Conservation (phyloP, 2,888 invertebrate genomes). For the Deilephila porcellus region DNA sequence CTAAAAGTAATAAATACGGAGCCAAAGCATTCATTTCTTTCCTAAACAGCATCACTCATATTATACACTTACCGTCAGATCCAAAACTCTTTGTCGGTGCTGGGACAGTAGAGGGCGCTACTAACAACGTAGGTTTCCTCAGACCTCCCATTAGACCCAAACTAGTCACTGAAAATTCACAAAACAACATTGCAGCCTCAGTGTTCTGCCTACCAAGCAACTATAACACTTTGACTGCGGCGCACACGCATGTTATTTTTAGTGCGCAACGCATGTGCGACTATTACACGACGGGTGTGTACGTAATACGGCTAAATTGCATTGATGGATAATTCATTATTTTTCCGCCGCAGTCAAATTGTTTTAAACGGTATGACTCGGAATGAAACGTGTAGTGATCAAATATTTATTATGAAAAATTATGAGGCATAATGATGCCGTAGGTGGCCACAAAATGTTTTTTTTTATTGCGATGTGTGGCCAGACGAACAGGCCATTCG, state of each 20-base stretch:
- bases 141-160: conserved; percentile 72
- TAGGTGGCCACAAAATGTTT: too few species aligned
- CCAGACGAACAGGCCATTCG: too few species aligned
- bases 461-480: too few species aligned
- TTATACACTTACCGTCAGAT: conserved; percentile 64
- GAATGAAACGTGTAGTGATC: too few species aligned
- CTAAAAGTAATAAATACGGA: background rate
- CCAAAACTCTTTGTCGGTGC: conserved; percentile 76
- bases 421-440: background rate
- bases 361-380: too few species aligned
- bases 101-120: conserved; percentile 64
- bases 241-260: too few species aligned
- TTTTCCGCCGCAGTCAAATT: too few species aligned
- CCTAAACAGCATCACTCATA: background rate
- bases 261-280: too few species aligned
- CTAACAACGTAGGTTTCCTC: conserved; percentile 70
- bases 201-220: background rate
- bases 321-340: too few species aligned
- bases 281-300: too few species aligned
- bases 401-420: background rate
- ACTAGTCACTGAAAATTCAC: conserved; percentile 51
- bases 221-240: background rate
- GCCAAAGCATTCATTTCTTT: background rate
- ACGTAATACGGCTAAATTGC: too few species aligned
- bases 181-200: conserved; percentile 24